Evolutionary conservation across 2,888 invertebrate species (phyloP).

Genomic region (Xestia sexstrigata): DNA sequence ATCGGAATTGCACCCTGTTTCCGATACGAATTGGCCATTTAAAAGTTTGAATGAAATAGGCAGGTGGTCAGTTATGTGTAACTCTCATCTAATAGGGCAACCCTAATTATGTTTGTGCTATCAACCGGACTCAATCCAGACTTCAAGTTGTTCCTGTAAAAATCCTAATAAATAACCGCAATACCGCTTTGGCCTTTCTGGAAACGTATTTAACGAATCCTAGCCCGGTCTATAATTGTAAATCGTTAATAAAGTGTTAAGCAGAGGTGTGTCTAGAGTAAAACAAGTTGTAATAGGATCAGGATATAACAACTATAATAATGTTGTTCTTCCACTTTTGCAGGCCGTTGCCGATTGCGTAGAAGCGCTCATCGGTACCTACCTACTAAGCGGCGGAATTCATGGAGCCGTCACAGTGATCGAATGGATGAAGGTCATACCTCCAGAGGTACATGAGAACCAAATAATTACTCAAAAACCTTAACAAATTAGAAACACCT

Average conservation of each 20-base stretch:
- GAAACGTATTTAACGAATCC: too few species aligned
- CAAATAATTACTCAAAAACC: neutral
- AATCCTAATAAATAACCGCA: neutral
- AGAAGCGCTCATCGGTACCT: conserved; percentile 95
- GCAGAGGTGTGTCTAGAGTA: neutral
- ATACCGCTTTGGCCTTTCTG: neutral
- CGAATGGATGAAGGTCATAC: conserved; percentile 92
- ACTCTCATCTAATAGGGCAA: neutral
- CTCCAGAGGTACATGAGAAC: conserved; percentile 76
- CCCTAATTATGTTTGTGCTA: neutral
- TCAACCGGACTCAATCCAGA: neutral
- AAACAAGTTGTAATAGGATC: too few species aligned
- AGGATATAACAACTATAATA: neutral
- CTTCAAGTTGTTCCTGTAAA: neutral
- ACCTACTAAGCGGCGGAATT: conserved; percentile 83
- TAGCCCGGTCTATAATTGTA: neutral
- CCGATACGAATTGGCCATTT: neutral
- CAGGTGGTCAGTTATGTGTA: neutral
- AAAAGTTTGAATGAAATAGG: neutral
- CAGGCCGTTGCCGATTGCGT: conserved; percentile 94
- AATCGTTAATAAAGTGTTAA: neutral
- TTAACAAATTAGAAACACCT: neutral
- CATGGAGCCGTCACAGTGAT: conserved; percentile 89
- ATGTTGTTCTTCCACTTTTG: conserved; percentile 57
- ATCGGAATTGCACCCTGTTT: neutral